Evolutionary conservation across 1,140 invertebrate species (phyloP), one percentile per base, ranked within the genome.

Genomic region (Radopholus similis): DNA sequence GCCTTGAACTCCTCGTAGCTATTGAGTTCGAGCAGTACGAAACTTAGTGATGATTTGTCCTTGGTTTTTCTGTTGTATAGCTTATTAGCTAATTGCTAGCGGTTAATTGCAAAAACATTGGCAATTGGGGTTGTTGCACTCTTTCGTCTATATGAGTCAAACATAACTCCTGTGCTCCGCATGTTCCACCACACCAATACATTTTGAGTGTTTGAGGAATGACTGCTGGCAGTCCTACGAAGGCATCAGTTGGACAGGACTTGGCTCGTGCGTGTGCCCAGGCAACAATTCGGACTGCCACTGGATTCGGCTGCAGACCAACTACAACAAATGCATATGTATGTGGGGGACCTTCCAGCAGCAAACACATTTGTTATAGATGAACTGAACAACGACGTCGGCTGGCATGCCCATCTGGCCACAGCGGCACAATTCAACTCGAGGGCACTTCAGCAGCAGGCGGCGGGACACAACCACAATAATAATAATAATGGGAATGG

Each of bases 251-350:
- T 81, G 78, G 78, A 78, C 77, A 11, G 78, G 78, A 15, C 66
- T 81, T 2, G 78, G 78, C 4, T 68, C 70, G 30, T 81, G 78
- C 55, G 69, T 63, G 2, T 81, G 78, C 59, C 28, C 58, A 28
- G 66, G 72, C 4, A 76, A 72, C 51, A 76, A 76, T 35, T 80
- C 77, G 3, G 78, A 81, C 62, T 81, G 78, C 34, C 78, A 81
- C 59, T 81, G 78, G 79, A 81, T 81, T 66, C 56, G 78, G 15
- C 64, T 81, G 18, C 78, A 81, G 47, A 81, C 78, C 11, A 81
- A 78, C 56, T 81, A 82, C 57, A 81, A 81, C 51, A 81, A 81
- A 60, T 81, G 78, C 72, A 81, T 81, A 18, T 81, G 76, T 80
- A 71, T 60, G 58, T 21, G 8, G 44, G 6, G 9, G 18, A 13